phyloP scores from a whole-genome alignment of 2,888 invertebrate genomes.

The Drosophila formosana region DNA sequence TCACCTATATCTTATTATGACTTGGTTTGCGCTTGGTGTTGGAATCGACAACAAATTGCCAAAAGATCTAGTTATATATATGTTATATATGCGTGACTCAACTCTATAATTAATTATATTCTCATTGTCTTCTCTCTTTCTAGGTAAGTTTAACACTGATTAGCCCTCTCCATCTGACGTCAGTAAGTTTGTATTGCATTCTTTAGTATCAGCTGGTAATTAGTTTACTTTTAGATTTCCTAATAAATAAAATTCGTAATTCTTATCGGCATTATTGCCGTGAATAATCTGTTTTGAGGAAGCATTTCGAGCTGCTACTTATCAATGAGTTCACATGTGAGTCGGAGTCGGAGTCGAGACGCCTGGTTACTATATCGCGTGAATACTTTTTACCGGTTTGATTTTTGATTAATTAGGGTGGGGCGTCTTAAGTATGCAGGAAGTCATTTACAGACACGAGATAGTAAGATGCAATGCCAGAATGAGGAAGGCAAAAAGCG shows the following conservation, averaged over 20 bases:
- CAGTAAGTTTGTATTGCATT: conserved; percentile 49
- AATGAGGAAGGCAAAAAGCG: conserved; percentile 40
- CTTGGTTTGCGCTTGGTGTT: conserved; percentile 49
- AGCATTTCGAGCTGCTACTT: conserved; percentile 42
- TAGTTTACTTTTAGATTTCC: conserved; percentile 27
- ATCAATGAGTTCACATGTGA: conserved; percentile 37
- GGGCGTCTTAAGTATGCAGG: conserved; percentile 58
- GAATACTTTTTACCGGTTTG: conserved; percentile 51
- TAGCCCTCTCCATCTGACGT: conserved; percentile 28
- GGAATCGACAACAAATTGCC: conserved; percentile 27
- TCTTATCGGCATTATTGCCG: conserved; percentile 36
- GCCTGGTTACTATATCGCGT: conserved; percentile 56
- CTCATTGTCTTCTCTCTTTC: conserved; percentile 45
- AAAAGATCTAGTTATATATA: conserved; percentile 6
- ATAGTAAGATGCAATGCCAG: conserved; percentile 27
- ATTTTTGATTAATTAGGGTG: conserved; percentile 65
- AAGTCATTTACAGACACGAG: conserved; percentile 58
- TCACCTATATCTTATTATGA: conserved; percentile 26
- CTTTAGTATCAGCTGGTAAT: conserved; percentile 9
- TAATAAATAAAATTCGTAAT: conserved; percentile 24
- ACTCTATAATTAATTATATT: conserved; percentile 51
- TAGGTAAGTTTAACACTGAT: conserved; percentile 55
- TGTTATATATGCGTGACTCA: conserved; percentile 38
- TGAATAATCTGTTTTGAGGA: conserved; percentile 62
- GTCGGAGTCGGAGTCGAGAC: background rate